Base-by-base conservation (phyloP, 2,113 vertebrate species). In the Vidua macroura region DNA sequence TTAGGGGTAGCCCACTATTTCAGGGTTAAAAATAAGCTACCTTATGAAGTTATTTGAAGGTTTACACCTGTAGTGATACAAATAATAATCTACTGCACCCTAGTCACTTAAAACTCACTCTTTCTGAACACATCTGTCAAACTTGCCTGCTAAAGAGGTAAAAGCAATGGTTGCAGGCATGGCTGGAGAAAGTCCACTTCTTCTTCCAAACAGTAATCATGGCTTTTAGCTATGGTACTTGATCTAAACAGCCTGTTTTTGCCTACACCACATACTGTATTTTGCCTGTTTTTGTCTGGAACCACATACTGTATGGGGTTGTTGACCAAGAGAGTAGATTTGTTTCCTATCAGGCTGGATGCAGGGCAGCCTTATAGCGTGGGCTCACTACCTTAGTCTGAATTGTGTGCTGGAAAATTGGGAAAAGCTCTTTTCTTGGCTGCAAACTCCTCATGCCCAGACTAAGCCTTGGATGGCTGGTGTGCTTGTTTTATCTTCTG, bases 241-340 rank as follows among this genome's bases (percentile, higher is more conserved):
- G 44, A 24, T 88, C 27, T 94, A 27, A 91, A 88, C 31, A 77
- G 25, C 28, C 37, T 83, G 22, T 7, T 74, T 83, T 87, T 89
- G 46, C 46, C 55, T 37, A 19, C 15, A 23, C 9, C 0, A 2
- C 35, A 35, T 35, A 35, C 35, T 35, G 35, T 35, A 35, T 35
- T 35, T 35, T 35, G 35, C 35, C 35, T 35, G 35, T 35, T 35
- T 35, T 35, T 35, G 4, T 27, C 41, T 83, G 51, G 27, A 58
- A 44, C 72, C 16, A 51, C 5, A 0, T 49, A 15, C 10, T 4
- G 0, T 58, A 28, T 1, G 0, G 3, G 3, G 7, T n/a, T 91
- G 59, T 74, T 77, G 16, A 28, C 49, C 35, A 46, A 30, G 68
- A 79, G 18, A 66, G n/a, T 67, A 21, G 21, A 59, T 55, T 55